Base-by-base conservation (phyloP, 1,140 invertebrate species). In the Tribolium castaneum region DNA sequence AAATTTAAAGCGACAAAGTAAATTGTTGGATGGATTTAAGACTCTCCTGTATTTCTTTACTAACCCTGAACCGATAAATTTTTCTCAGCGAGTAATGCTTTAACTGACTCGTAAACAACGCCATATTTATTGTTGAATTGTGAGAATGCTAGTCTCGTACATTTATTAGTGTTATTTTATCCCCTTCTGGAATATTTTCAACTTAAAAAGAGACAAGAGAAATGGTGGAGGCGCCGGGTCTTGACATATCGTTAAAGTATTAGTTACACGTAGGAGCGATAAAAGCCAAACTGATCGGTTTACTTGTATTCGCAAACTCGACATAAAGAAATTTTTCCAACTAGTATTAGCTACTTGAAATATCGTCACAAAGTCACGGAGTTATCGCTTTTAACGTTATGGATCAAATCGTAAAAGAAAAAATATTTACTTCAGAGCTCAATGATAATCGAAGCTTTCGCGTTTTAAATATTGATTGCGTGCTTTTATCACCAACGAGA, bases 201-300 rank as follows among this genome's bases (percentile, higher is more conserved):
- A 59, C 4, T 59, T 19, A 22, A 59, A n/a, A 9, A 45, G 25
- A 59, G 6, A 22, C n/a, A 22, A 22, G 14, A 59, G 10, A 22
- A 59, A 25, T 59, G 54, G 54, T 25, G 54, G 54, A 59, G 54
- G 54, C 54, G 54, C 54, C 54, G 54, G 51, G 54, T 59, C 16
- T 59, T 19, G 54, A 59, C 19, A 59, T 22, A 59, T 22, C 54
- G 19, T 30, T 30, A 30, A 30, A 45, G 39, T 45, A 45, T 45
- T 45, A 45, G 39, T 45, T 45, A 45, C 39, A 45, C 39, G 39
- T n/a, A 10, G 7, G n/a, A 45, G n/a, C 39, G 39, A 45, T 45
- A 45, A 45, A 45, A 45, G 39, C 39, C 39, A 45, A 45, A 45
- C 39, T 45, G 7, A 45, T 45, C 39, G 39, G 39, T 45, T 45